Conservation (phyloP, 2,797 vertebrate genomes). For the Intellagama lesueurii region DNA sequence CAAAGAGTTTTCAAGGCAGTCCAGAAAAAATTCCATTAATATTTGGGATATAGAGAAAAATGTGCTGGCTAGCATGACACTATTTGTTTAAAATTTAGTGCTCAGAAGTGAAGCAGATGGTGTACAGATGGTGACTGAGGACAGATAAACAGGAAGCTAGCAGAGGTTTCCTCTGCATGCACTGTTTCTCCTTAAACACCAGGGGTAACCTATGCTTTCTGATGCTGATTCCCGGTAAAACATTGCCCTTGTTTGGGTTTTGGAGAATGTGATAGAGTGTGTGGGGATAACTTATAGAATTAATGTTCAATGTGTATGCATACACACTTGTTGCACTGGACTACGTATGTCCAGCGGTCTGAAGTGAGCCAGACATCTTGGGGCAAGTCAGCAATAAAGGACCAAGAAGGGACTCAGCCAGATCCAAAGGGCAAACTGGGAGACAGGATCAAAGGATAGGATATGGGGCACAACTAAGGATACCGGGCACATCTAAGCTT, state of each 20-base stretch:
- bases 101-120: conserved; percentile 2
- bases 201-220: not conserved
- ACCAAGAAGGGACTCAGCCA: not conserved
- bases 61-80: not conserved
- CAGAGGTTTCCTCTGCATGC: not conserved
- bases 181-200: not conserved
- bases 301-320: not conserved
- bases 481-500: too few species aligned
- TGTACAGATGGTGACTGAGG: not conserved
- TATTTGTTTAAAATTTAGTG: not conserved
- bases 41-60: not conserved
- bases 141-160: not conserved
- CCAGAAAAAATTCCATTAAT: conserved; percentile 5
- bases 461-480: too few species aligned
- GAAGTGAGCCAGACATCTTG: not conserved
- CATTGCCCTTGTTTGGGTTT: not conserved
- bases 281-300: not conserved
- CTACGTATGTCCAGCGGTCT: not conserved
- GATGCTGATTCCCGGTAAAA: not conserved
- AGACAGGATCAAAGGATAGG: too few species aligned
- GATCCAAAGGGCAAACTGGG: not conserved
- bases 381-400: not conserved
- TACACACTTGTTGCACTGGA: not conserved
- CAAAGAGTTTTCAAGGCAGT: not conserved
- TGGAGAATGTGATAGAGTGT: not conserved